phyloP scores from a whole-genome alignment of 2,113 vertebrate species.

The Ctenodactylus gundi region DNA sequence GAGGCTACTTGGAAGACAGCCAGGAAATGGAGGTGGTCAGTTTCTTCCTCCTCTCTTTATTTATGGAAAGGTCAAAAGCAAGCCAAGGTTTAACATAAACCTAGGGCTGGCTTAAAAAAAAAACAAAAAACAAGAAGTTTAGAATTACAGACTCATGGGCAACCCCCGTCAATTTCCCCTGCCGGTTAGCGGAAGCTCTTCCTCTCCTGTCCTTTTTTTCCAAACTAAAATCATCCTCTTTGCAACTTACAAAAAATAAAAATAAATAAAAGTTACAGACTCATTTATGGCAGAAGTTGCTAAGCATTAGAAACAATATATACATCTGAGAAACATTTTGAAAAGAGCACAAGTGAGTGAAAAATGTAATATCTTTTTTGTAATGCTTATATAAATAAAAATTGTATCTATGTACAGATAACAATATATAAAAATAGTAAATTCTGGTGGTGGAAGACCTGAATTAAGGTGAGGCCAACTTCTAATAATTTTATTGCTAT shows the following conservation, averaged over 20 bases:
- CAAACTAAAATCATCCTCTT: too few relatives aligned
- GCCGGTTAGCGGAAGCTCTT: too few relatives aligned
- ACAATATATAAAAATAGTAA: background rate
- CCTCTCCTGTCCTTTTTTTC: too few relatives aligned
- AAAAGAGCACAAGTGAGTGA: background rate
- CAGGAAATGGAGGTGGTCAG: background rate
- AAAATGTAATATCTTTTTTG: background rate
- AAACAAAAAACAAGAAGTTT: background rate
- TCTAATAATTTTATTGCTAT: constrained; percentile 31
- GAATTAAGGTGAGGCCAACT: background rate
- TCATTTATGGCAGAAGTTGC: background rate
- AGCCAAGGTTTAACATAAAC: background rate
- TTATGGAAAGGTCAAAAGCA: constrained; percentile 30
- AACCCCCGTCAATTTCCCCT: too few relatives aligned
- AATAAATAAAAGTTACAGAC: background rate
- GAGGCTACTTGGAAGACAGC: background rate
- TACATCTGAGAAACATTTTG: background rate
- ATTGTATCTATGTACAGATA: background rate
- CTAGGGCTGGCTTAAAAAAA: background rate
- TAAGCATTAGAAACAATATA: constrained; percentile 7
- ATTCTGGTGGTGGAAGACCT: background rate
- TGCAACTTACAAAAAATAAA: too few relatives aligned
- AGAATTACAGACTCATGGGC: background rate
- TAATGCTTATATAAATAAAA: constrained; percentile 10
- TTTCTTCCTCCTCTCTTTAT: constrained; percentile 30